phyloP scores from a whole-genome alignment of 2,113 vertebrate genomes.

The Corvus moneduloides region DNA sequence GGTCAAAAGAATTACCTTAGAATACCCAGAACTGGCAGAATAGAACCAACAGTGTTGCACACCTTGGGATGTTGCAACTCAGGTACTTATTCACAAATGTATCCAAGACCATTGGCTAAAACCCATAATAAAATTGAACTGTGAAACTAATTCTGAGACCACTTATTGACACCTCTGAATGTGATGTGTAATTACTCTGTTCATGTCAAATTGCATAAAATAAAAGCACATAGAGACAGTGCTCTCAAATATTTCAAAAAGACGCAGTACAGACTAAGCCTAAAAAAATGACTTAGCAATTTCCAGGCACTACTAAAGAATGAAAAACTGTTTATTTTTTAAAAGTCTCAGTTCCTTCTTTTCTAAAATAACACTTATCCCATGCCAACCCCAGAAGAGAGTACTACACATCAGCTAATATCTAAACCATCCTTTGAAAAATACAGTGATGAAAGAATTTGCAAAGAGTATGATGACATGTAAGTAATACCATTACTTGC shows the following conservation, averaged over 20 bases:
- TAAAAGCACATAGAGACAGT: neutral
- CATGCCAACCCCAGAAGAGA: neutral
- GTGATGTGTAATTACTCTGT: neutral
- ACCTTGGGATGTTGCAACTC: neutral
- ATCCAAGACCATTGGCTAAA: neutral
- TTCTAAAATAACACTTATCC: neutral
- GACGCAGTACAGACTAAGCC: neutral
- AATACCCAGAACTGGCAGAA: neutral
- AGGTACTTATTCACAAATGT: neutral
- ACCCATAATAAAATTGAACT: neutral
- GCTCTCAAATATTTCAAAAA: neutral
- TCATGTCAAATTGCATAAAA: neutral
- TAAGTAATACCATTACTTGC: neutral
- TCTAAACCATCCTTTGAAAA: neutral
- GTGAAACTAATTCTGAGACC: neutral
- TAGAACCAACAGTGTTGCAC: neutral
- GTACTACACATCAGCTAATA: neutral
- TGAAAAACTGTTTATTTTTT: neutral
- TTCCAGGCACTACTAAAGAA: neutral
- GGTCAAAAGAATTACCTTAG: neutral
- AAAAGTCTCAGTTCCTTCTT: neutral
- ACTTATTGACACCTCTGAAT: neutral
- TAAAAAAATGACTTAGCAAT: neutral
- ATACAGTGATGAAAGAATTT: neutral
- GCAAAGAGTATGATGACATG: neutral